phyloP scores from a whole-genome alignment of 2,888 invertebrate genomes.

The Allacma fusca region DNA sequence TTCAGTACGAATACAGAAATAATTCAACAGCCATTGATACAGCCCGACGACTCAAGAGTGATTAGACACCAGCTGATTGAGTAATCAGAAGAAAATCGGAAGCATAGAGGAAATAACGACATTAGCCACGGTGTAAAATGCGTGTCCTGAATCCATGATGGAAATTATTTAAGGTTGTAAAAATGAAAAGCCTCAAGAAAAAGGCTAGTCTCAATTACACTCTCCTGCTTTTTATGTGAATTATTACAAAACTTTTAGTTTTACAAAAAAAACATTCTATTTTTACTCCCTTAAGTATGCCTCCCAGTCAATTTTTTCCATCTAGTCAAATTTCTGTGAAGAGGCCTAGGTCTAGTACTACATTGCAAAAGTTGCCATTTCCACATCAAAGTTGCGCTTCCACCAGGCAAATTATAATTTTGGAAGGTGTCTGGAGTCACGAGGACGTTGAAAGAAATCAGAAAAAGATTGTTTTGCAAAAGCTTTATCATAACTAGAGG shows the following conservation, averaged over 20 bases:
- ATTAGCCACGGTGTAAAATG: neutral
- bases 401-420: neutral
- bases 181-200: neutral
- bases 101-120: neutral
- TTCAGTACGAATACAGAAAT: too few species aligned
- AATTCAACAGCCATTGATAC: too few species aligned
- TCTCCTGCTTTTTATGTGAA: neutral
- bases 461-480: neutral
- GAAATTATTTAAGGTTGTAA: slow-evolving; percentile 8
- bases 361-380: too few species aligned
- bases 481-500: neutral
- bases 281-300: neutral
- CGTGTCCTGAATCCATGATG: neutral
- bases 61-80: neutral
- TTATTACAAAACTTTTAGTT: neutral
- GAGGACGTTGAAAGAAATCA: neutral
- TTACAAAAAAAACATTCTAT: neutral
- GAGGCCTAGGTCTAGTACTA: too few species aligned
- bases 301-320: too few species aligned
- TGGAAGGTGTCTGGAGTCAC: neutral
- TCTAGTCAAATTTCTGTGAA: too few species aligned
- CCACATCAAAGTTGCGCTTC: too few species aligned
- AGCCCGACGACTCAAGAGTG: too few species aligned
- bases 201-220: neutral
- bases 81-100: slow-evolving; percentile 1